phyloP scores from a whole-genome alignment of 2,113 vertebrate genomes.

The Dolichallabes microphthalmus region DNA sequence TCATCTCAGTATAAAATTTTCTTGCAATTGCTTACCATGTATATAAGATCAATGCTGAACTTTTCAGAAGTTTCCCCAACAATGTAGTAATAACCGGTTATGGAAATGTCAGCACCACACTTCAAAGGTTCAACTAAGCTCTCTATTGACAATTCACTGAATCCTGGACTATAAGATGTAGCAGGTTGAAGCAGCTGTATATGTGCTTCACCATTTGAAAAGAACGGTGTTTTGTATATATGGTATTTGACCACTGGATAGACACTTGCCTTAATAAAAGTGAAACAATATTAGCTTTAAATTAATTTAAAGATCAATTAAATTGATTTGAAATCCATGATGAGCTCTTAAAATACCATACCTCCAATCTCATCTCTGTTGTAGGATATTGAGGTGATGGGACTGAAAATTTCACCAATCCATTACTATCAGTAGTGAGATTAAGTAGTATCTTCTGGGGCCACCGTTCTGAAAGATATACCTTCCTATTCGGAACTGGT shows the following conservation, averaged over 20 bases:
- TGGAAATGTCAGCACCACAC: slow-evolving; percentile 52
- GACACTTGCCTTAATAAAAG: slow-evolving; percentile 46
- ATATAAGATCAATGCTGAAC: slow-evolving; percentile 58
- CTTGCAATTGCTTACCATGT: slow-evolving; percentile 60
- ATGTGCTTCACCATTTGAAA: background rate
- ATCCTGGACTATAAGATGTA: slow-evolving; percentile 42
- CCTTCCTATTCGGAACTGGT: slow-evolving; percentile 48
- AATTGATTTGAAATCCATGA: background rate
- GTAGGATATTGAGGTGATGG: slow-evolving; percentile 8
- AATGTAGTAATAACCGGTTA: slow-evolving; percentile 61
- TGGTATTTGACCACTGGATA: background rate
- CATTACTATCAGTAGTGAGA: slow-evolving; percentile 64
- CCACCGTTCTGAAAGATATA: slow-evolving; percentile 58
- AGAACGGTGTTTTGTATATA: accelerated
- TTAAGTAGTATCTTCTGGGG: slow-evolving; percentile 38
- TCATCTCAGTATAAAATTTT: background rate
- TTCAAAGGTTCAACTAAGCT: slow-evolving; percentile 40
- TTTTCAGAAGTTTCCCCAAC: slow-evolving; percentile 57
- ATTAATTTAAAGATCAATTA: background rate
- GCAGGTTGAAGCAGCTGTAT: background rate
- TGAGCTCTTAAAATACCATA: slow-evolving; percentile 37
- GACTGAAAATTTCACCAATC: slow-evolving; percentile 61
- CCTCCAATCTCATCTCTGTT: slow-evolving; percentile 26
- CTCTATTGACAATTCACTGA: slow-evolving; percentile 63
- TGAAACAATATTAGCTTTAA: background rate